Evolutionary conservation across 2,113 vertebrate genomes (phyloP), one percentile per base, ranked within the genome.

Genomic region (Dinomys branickii): DNA sequence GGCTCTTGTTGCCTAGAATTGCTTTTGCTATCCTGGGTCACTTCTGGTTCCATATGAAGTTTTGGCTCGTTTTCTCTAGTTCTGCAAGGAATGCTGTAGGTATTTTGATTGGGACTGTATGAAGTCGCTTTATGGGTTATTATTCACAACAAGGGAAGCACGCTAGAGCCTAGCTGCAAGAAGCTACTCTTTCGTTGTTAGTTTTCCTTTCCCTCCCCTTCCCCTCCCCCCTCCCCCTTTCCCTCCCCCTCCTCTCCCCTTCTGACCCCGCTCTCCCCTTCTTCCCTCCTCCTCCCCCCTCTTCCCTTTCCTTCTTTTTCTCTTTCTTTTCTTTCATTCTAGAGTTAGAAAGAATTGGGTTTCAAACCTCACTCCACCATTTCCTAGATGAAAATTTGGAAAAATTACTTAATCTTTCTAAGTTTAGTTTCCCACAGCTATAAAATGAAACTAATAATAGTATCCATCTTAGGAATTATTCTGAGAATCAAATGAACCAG

Each of bases 281-380:
- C 47, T 50, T 5, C 47, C 9, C 47, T 50, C 47, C 47, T 50
- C 47, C 47, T 50, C 47, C 47, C 5, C 9, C 47, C 9, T 50
- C 20, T 7, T 59, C 7, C 20, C 8, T 22, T 59, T 24, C 6
- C 56, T 22, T 59, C 8, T 24, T 7, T 7, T 59, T 59, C 20
- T 11, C 35, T 67, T 69, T 77, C 65, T n/a, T 54, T 71, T 38
- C 35, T 71, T 71, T 38, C 5, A 19, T 71, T 71, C 7, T 38
- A 67, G 41, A 69, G 50, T 77, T n/a, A 12, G 44, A 69, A n/a
- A 94, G 83, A 94, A 89, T 52, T 88, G 38, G 73, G 35, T 97
- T 96, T 95, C 56, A 96, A 78, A 65, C 92, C 44, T 88, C 3
- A 69, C 5, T 56, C 44, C 11, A 20, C 58, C 24, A 50, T 35